Conservation (phyloP, 1,140 invertebrate genomes). For the Gonatopus flavifemur region DNA sequence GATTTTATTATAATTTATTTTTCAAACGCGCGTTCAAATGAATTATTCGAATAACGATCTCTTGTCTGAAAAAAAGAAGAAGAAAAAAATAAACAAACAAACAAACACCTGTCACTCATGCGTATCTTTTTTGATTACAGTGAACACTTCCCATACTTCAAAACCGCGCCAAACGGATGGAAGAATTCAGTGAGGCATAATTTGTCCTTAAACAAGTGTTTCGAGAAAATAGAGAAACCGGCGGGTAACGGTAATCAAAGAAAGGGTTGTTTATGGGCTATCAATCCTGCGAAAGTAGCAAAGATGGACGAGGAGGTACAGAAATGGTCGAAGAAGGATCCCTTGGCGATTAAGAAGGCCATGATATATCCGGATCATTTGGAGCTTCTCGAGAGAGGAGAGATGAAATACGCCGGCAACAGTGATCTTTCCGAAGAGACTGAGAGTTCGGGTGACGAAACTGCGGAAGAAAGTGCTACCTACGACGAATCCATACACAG, state of each 20-base stretch:
- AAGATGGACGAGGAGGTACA: constrained; percentile 98
- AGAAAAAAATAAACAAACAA: too few relatives aligned
- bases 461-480: constrained; percentile 53
- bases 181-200: constrained; percentile 97
- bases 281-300: constrained; percentile 89
- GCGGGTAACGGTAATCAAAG: constrained; percentile 77
- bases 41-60: too few relatives aligned
- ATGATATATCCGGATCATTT: constrained; percentile 89
- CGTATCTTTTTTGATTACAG: constrained; percentile 62
- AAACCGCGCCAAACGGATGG: constrained; percentile 96
- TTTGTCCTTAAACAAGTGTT: constrained; percentile 94
- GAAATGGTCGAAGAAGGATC: constrained; percentile 95
- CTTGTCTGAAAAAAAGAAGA: too few relatives aligned
- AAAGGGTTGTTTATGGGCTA: constrained; percentile 93
- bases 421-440: constrained; percentile 57
- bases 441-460: constrained; percentile 51
- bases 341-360: constrained; percentile 77
- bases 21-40: too few relatives aligned
- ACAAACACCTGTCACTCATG: constrained; percentile 1
- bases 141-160: constrained; percentile 97
- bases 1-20: too few relatives aligned
- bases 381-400: constrained; percentile 78
- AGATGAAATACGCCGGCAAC: constrained; percentile 73
- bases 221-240: constrained; percentile 95
- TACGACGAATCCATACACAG: constrained; percentile 56